Conservation (phyloP, 2,797 vertebrate species). For the Nasua narica region DNA sequence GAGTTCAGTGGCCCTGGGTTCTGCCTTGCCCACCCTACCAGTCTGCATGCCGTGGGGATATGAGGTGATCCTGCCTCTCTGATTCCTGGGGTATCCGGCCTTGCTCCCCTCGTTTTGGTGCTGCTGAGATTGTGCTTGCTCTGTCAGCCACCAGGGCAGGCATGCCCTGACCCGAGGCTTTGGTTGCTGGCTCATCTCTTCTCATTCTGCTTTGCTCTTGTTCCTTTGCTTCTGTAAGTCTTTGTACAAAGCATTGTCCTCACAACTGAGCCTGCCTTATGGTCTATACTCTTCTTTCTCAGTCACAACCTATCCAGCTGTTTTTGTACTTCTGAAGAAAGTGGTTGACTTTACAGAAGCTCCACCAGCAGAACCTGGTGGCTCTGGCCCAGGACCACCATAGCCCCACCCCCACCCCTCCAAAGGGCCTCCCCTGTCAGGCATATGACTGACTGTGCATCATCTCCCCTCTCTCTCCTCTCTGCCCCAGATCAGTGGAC, state of each 20-base stretch:
- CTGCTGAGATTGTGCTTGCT: background rate
- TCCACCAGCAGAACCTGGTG: background rate
- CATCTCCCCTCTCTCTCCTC: conserved; percentile 83
- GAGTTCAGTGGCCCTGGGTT: background rate
- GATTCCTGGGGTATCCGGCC: background rate
- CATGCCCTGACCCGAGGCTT: conserved; percentile 54
- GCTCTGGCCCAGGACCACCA: background rate
- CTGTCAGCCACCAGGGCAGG: background rate
- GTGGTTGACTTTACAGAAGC: conserved; percentile 35
- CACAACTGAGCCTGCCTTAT: background rate
- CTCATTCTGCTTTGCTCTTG: conserved; percentile 33
- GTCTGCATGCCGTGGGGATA: conserved; percentile 40
- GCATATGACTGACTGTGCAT: conserved; percentile 67
- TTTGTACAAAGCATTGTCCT: background rate
- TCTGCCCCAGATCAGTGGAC: conserved; percentile 91
- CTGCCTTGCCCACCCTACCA: background rate
- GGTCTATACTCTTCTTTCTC: conserved; percentile 27
- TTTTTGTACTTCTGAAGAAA: conserved; percentile 47
- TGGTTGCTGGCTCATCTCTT: conserved; percentile 62
- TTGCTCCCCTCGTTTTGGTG: conserved; percentile 3
- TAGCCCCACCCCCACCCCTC: background rate
- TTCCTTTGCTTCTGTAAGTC: background rate
- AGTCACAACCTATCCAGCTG: conserved; percentile 31
- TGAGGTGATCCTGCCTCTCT: conserved; percentile 37
- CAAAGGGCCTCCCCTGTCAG: background rate